Conservation (phyloP, 2,113 vertebrate species). For the Bucco capensis region DNA sequence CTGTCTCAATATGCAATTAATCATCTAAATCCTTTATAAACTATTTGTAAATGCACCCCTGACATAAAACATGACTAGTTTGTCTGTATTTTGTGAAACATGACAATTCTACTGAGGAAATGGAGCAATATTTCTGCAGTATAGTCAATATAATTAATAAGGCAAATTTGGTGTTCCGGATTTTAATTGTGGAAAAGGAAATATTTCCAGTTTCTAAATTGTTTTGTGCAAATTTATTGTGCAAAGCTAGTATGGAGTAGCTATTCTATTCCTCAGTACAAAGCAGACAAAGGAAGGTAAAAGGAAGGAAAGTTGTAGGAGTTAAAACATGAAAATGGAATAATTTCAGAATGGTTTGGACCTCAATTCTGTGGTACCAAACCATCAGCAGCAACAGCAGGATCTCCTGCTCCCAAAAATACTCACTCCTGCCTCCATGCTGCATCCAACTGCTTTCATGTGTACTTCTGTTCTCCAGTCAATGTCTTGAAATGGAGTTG, state of each 20-base stretch:
- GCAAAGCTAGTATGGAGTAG: not conserved
- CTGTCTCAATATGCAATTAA: slow-evolving; percentile 28
- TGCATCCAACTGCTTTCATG: not conserved
- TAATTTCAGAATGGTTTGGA: not conserved
- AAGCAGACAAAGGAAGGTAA: not conserved
- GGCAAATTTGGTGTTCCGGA: not conserved
- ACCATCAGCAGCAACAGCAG: not conserved
- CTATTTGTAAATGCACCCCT: slow-evolving; percentile 37
- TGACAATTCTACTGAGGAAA: slow-evolving; percentile 31
- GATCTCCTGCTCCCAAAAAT: not conserved
- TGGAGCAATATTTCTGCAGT: slow-evolving; percentile 2
- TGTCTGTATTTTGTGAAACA: slow-evolving; percentile 28
- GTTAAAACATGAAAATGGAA: not conserved
- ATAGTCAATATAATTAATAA: not conserved
- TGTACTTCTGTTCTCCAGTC: not conserved
- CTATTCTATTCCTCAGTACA: not conserved
- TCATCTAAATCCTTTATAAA: slow-evolving; percentile 51
- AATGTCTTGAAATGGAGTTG: not conserved
- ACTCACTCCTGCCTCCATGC: not conserved
- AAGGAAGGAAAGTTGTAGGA: not conserved
- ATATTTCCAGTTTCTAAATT: not conserved
- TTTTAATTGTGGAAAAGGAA: not conserved
- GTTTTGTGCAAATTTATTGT: not conserved
- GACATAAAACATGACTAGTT: slow-evolving; percentile 2
- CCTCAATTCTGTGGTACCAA: not conserved